Base-by-base conservation (phyloP, 2,888 invertebrate genomes). In the Polylopha cassiicola region DNA sequence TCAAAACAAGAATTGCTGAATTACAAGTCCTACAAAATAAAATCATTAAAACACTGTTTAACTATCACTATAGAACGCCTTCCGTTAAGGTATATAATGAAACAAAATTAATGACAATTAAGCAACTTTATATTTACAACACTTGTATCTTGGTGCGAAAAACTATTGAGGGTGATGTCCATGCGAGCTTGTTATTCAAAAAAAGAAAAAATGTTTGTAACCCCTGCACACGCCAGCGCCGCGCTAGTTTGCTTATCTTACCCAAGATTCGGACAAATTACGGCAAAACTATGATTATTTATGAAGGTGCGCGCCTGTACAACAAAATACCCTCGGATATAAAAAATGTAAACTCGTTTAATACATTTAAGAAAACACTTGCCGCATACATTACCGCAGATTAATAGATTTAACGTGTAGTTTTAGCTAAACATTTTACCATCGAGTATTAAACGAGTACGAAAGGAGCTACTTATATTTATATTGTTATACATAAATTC, bases 181-280 rank as follows among this genome's bases (percentile, higher is more conserved):
- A 14, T 20, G 3, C 32, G 32, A 17, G 17, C 17, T 5, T 17
- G 4, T 5, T 17, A 17, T 17, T 17, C 5, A 17, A 5, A 3
- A 17, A 17, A 17, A 3, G 17, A 4, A 17, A 17, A 17, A 17
- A 17, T 17, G 17, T 17, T 17, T 17, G 17, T 17, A 17, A 17
- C 17, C 17, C 17, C 17, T 17, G 17, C 5, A 17, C 17, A 4
- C 17, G 17, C 5, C 17, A 17, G 17, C 17, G 17, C 22, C 32
- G 32, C 4, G 32, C 32, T 3, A 32, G 32, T 14, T 32, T 32
- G 3, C 18, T 32, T 3, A 20, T 32, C 3, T 20, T 22, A 22
- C 32, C 32, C 3, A 32, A 22, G 15, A 22, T 8, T n/a, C 13
- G 32, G 3, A 32, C 32, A 22, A 32, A 22, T 22, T 32, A 32